Evolutionary conservation across 2,797 vertebrate genomes (phyloP).

Genomic region (Taeniopygia guttata): DNA sequence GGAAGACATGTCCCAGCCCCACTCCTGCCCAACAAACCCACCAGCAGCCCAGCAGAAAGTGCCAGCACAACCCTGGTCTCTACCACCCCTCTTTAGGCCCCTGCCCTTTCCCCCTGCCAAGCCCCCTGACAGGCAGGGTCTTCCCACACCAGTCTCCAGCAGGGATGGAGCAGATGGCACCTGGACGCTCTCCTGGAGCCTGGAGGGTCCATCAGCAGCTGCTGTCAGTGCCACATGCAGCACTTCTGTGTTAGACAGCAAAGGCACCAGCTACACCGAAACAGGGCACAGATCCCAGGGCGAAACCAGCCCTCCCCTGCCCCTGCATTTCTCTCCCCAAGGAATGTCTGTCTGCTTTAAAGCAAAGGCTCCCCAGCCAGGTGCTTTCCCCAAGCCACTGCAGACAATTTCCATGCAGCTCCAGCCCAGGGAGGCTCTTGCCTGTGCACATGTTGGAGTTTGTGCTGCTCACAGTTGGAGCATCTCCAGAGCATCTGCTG

Average conservation of each 20-base stretch:
- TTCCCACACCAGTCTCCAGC: neutral
- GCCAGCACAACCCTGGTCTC: neutral
- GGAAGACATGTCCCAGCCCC: neutral
- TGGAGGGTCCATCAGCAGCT: neutral
- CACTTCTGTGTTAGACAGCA: neutral
- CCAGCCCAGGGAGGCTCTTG: neutral
- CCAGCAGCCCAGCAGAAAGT: neutral
- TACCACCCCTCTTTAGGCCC: neutral
- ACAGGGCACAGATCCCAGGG: neutral
- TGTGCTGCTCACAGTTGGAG: neutral
- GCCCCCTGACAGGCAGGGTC: accelerated
- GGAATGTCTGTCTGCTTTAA: neutral
- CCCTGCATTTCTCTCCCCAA: neutral
- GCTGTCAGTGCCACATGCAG: neutral
- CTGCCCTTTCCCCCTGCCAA: neutral
- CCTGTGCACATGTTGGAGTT: neutral
- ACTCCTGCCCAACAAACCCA: neutral
- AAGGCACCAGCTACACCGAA: neutral
- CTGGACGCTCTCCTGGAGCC: neutral
- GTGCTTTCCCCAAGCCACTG: neutral
- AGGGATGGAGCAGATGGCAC: neutral
- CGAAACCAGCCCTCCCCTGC: neutral
- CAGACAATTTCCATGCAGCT: neutral
- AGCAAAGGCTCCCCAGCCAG: neutral
- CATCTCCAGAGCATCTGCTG: neutral